Evolutionary conservation across 1,140 invertebrate genomes (phyloP), one percentile per base, ranked within the genome.

Genomic region (Macrobrachium rosenbergii): DNA sequence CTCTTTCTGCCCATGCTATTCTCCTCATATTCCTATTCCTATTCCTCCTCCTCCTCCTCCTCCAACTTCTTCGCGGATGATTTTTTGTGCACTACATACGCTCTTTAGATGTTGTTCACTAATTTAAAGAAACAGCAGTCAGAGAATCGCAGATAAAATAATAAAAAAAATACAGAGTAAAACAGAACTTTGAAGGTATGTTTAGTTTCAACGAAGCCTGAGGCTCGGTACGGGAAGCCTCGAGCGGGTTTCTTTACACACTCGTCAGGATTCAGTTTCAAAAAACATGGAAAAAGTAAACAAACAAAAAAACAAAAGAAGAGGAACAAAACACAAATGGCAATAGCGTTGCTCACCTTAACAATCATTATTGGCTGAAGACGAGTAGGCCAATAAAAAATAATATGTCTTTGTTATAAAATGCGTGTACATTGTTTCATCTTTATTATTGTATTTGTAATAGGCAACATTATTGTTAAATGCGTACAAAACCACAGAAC

Each of bases 391-490:
- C 85, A 87, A 81, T 80, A 82, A 62, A n/a, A 77, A 81, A 59
- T 58, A 80, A 76, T 19, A 45, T 87, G 59, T 82, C 79, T 87
- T 87, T 87, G 85, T 87, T 87, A 87, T 87, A 87, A 79, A 87
- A 87, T 87, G 85, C 78, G 85, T 87, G 85, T 87, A 87, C 85
- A 87, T 87, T 85, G 78, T 80, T 87, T 87, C 76, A 80, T 87
- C 79, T 81, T 87, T 87, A 87, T 87, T 87, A 87, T 80, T 87
- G 85, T 85, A 85, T 79, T 52, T 85, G 83, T 87, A 87, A 62
- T 87, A 87, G 81, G 78, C 85, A 87, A 87, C 85, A 87, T 87
- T 87, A 87, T 87, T 87, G 85, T 87, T 87, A 87, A 58, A 87
- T 87, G 79, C 85, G 85, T 87, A 87, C 85, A 87, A 87, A 87